Conservation (phyloP, 2,113 vertebrate species). For the Ovis aries region ARS-UI_Ramb_v3.0 NC_056068.1:76904501-76905000, state of each 20-base stretch:
- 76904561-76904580: constrained; percentile 45
- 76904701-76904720: constrained; percentile 39
- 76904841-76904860: constrained; percentile 12
- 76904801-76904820: constrained; percentile 27
- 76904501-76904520: background rate
- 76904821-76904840: background rate
- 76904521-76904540: constrained; percentile 37
- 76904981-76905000: background rate
- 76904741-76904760: constrained; percentile 41
- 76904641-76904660: constrained; percentile 42
- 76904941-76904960: too few relatives aligned
- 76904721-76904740: background rate
- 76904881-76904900: constrained; percentile 55
- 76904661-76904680: constrained; percentile 30
- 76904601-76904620: background rate
- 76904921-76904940: background rate
- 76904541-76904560: constrained; percentile 6
- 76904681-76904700: constrained; percentile 48
- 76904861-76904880: constrained; percentile 43
- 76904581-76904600: constrained; percentile 51
- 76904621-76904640: constrained; percentile 38
- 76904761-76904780: background rate
- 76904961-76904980: background rate
- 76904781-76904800: background rate
- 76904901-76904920: background rate